These are phyloP conservation scores for Nerophis ophidion DNA, from an alignment of 2,113 vertebrate species.

Conservation along the genomic window DNA sequence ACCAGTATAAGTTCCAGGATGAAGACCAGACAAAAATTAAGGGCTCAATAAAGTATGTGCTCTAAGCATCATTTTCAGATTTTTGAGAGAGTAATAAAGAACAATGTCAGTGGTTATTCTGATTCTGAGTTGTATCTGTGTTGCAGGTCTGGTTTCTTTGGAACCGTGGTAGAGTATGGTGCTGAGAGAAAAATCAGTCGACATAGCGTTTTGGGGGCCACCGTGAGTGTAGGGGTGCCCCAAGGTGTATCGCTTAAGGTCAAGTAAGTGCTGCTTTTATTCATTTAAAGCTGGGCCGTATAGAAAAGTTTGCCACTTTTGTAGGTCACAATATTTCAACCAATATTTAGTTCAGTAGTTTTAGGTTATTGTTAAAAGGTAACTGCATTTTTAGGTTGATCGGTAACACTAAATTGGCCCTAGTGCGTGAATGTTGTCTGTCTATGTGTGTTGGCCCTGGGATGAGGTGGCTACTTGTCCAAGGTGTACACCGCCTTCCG, in stretches of 20 bases:
- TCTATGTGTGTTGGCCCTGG: too few species aligned
- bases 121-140: background rate
- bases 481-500: too few species aligned
- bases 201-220: conserved; percentile 90
- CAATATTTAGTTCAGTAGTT: background rate
- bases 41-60: conserved; percentile 89
- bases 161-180: conserved; percentile 92
- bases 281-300: background rate
- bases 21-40: conserved; percentile 95
- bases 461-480: too few species aligned
- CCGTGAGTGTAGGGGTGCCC: conserved; percentile 89
- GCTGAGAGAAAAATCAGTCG: conserved; percentile 96
- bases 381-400: too few species aligned
- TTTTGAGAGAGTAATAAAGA: background rate
- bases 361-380: too few species aligned
- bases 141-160: conserved; percentile 90
- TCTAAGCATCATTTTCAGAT: background rate
- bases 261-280: conserved; percentile 76
- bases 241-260: conserved; percentile 96
- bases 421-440: too few species aligned
- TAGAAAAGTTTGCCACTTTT: background rate
- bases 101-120: background rate
- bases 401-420: too few species aligned
- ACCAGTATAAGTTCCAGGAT: conserved; percentile 97
- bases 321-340: background rate